Base-by-base conservation (phyloP, 2,113 vertebrate genomes). In the Nansenia antarctica region DNA sequence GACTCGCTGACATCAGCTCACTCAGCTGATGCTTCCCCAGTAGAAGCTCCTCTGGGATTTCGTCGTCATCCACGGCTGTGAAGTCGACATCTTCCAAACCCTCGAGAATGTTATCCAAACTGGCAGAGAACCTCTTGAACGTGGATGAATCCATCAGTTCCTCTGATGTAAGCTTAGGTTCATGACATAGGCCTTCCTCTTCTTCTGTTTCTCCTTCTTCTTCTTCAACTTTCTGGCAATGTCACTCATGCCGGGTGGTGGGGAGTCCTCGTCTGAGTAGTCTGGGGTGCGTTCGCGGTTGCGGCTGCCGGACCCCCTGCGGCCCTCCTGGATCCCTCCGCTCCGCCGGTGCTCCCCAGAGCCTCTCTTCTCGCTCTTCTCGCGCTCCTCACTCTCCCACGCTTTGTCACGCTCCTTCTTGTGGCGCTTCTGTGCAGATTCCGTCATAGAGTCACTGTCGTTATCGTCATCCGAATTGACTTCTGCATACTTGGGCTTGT, bases 141-240 rank as follows among this genome's bases (percentile, higher is more conserved):
- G 97, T 98, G 2, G 97, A 99, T n/a, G 98, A 99, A 89, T 99
- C 98, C 98, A 99, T 98, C 92, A 99, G 89, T 94, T 99, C 58
- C 31, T 99, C 97, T 54, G 95, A 95, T 65, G 98, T 99, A 60
- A 99, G 82, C 87, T 99, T 99, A 70, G 98, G 97, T 82, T 99
- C 98, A 72, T n/a, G n/a, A n/a, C n/a, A n/a, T 99, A 99, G 30
- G 95, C 92, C 95, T 96, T 99, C 82, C 96, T 94, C 82, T 95
- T 99, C 90, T 96, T 99, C 74, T 96, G 95, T 68, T 98, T 98
- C 88, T 99, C 95, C 87, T 95, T 99, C 89, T 96, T n/a, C n/a
- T n/a, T 96, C 92, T 97, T 99, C 93, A 99, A 93, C 91, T 96
- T 98, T 90, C 94, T 94, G 89, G 97, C 96, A 78, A 99, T 89